Percentiles rank a stretch among this genome's conserved stretches.
Evolutionary conservation across 2,888 invertebrate genomes (phyloP).

Genomic region (Tenthredo mesomela): DNA sequence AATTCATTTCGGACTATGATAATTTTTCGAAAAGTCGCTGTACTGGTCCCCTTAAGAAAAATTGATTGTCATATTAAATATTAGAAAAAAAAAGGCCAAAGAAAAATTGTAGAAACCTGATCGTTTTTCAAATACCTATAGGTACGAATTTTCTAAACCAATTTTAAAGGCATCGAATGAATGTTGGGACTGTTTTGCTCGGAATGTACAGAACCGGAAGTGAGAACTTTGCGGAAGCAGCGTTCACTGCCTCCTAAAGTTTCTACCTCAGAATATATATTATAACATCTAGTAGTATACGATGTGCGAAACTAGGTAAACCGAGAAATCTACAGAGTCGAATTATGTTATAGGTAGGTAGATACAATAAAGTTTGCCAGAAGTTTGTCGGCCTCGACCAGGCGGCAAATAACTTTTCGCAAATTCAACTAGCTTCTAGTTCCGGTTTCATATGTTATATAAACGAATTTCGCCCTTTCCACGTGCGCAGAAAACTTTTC

Average conservation of each 20-base stretch:
- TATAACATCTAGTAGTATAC: not conserved
- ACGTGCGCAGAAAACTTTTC: not conserved
- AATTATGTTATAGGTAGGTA: not conserved
- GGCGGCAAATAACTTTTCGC: not conserved
- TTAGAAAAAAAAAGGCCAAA: too few relatives aligned
- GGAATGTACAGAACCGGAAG: not conserved
- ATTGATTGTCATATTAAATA: too few relatives aligned
- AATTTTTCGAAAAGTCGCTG: too few relatives aligned
- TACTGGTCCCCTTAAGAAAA: too few relatives aligned
- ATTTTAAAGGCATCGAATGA: not conserved
- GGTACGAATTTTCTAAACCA: too few relatives aligned
- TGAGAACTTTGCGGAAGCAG: not conserved
- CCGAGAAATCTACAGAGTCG: not conserved
- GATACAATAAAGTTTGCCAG: not conserved
- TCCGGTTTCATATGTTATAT: not conserved
- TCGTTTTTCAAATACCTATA: too few relatives aligned
- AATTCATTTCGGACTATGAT: too few relatives aligned
- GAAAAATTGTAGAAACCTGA: too few relatives aligned
- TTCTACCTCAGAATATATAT: not conserved
- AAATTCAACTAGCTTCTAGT: not conserved
- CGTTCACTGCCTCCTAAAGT: not conserved
- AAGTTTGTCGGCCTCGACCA: not conserved
- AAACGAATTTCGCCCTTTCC: not conserved
- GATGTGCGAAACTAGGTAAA: conserved; percentile 29
- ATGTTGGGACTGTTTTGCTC: not conserved